Evolutionary conservation across 2,888 invertebrate species (phyloP).

Genomic region (Thumatha senex): DNA sequence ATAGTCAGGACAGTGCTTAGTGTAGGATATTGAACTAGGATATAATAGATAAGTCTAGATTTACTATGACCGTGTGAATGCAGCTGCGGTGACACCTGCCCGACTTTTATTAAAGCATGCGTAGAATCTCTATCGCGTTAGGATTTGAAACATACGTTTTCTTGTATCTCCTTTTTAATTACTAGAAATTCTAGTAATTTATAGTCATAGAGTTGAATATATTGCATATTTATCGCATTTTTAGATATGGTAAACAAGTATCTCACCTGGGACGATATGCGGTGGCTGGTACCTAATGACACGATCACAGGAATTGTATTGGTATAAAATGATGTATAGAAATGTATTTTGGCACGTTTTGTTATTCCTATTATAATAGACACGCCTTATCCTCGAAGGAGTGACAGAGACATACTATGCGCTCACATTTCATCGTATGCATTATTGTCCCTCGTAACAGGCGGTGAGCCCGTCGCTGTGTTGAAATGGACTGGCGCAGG

Average conservation of each 20-base stretch:
- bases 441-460: no score
- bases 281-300: not conserved
- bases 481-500: no score
- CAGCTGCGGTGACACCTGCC: constrained; percentile 69
- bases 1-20: not conserved
- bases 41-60: constrained; percentile 57
- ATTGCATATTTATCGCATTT: not conserved
- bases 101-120: constrained; percentile 49
- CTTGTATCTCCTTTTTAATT: constrained; percentile 1
- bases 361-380: no score
- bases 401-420: not conserved
- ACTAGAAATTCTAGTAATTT: not conserved
- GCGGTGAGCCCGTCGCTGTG: no score
- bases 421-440: no score
- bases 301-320: no score
- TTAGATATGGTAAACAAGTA: not conserved
- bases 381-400: no score
- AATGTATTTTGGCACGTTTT: no score
- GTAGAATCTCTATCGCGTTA: constrained; percentile 44
- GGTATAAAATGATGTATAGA: no score
- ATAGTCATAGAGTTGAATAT: not conserved
- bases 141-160: constrained; percentile 17
- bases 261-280: not conserved
- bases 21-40: constrained; percentile 37
- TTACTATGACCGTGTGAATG: constrained; percentile 55